Evolutionary conservation across 2,113 vertebrate species (phyloP).

Genomic region (Aspiorhynchus laticeps): DNA sequence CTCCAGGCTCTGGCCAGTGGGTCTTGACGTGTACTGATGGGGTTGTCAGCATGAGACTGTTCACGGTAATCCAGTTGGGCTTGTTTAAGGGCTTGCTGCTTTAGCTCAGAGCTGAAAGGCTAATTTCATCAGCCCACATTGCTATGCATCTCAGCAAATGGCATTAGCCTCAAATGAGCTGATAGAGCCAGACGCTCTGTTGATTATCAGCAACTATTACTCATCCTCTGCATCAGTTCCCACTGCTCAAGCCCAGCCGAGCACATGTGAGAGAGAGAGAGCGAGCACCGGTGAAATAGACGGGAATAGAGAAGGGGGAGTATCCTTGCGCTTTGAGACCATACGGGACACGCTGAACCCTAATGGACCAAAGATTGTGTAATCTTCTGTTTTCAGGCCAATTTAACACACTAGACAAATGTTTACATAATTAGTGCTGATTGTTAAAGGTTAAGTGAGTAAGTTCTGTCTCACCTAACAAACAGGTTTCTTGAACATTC

Average conservation of each 20-base stretch:
- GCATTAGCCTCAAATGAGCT: constrained; percentile 71
- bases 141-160: constrained; percentile 73
- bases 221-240: constrained; percentile 56
- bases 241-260: constrained; percentile 35
- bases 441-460: not conserved
- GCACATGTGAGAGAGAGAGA: constrained; percentile 43
- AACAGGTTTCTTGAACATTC: not conserved
- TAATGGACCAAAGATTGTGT: not conserved
- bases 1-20: constrained; percentile 52
- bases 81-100: constrained; percentile 63
- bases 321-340: not conserved
- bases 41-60: constrained; percentile 64
- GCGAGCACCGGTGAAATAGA: constrained; percentile 35
- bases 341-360: not conserved
- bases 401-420: constrained; percentile 11
- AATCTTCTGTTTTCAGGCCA: constrained; percentile 19
- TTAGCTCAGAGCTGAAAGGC: constrained; percentile 60
- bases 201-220: constrained; percentile 65
- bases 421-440: not conserved
- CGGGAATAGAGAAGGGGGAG: not conserved
- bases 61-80: constrained; percentile 71
- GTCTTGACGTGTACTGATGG: constrained; percentile 73
- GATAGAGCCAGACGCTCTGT: constrained; percentile 68
- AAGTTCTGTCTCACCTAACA: not conserved
- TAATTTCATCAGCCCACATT: constrained; percentile 73